Base-by-base conservation (phyloP, 2,797 vertebrate species). In the Argya squamiceps region DNA sequence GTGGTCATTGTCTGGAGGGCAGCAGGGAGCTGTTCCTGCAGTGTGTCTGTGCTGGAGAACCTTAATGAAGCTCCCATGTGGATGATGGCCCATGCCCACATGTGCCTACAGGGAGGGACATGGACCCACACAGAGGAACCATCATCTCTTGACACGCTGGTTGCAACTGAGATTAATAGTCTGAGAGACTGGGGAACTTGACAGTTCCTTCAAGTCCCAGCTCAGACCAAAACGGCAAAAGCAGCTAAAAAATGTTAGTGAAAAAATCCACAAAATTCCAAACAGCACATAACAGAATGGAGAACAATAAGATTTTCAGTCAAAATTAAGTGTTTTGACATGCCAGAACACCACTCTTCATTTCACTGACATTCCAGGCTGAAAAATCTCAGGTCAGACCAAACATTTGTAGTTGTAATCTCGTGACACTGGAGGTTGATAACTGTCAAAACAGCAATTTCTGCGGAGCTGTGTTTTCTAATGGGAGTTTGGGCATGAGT, bases 401-500 rank as follows among this genome's bases (percentile, higher is more conserved):
- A 91, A 96, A 92, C 81, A 68, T 62, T 43, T 79, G 77, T 24
- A 70, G 88, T 10, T 37, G 64, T 63, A 84, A 23, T 83, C 88
- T 88, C 82, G n/a, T 0, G 14, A 80, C 2, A 30, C 27, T 7
- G 84, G 79, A 91, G 79, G 93, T 11, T 93, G 91, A 44, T 37
- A 80, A 49, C 95, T 93, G 93, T 95, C 93, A 93, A 88, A 95
- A 73, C 10, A 92, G 64, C 58, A 17, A 37, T 89, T 84, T 74
- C 86, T 58, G 44, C 0, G 0, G 10, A 76, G 56, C 75, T 29
- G 49, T 60, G 43, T 78, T 91, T 90, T 43, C 73, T 44, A 3
- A 17, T 1, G 23, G 65, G 76, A 70, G 49, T 30, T 60, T 71
- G 84, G 37, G 71, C 6, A 9, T 4, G 74, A 64, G 68, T 8